A percentile compares a stretch with the other conserved stretches of the same genome.
These are phyloP conservation scores for Trinectes maculatus DNA, from an alignment of 2,113 vertebrate genomes.

Conservation along the genomic window DNA sequence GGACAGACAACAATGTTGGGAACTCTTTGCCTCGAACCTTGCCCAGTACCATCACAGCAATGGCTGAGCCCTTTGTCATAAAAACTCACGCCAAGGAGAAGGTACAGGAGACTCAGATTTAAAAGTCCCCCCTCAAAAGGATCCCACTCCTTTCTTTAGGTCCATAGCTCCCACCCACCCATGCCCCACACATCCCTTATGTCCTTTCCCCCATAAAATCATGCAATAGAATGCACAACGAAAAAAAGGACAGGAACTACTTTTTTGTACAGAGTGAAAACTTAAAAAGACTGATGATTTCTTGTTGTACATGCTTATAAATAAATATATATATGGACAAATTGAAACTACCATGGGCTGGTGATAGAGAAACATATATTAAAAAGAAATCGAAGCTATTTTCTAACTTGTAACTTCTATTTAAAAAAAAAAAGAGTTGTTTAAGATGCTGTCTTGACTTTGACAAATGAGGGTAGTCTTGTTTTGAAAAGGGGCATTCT, in stretches of 20 bases:
- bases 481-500: conserved; percentile 85
- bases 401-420: conserved; percentile 97
- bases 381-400: conserved; percentile 90
- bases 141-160: conserved; percentile 27
- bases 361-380: conserved; percentile 91
- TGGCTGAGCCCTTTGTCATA: conserved; percentile 91
- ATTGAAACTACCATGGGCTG: conserved; percentile 90
- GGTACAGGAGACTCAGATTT: conserved; percentile 99
- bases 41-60: conserved; percentile 85
- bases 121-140: conserved; percentile 61
- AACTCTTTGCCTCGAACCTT: conserved; percentile 94
- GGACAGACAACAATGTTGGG: conserved; percentile 95
- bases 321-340: conserved; percentile 82
- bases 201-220: conserved; percentile 78
- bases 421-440: conserved; percentile 88
- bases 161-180: conserved; percentile 36
- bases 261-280: conserved; percentile 94
- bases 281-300: conserved; percentile 86
- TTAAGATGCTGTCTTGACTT: conserved; percentile 84
- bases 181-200: conserved; percentile 35
- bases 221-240: conserved; percentile 96
- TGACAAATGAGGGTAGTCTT: conserved; percentile 83
- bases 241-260: conserved; percentile 82
- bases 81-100: conserved; percentile 98
- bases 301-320: conserved; percentile 95